Percentiles rank a stretch among this genome's conserved stretches.
Evolutionary conservation across 2,888 invertebrate species (phyloP).

Genomic region (Tridacna gigas): DNA sequence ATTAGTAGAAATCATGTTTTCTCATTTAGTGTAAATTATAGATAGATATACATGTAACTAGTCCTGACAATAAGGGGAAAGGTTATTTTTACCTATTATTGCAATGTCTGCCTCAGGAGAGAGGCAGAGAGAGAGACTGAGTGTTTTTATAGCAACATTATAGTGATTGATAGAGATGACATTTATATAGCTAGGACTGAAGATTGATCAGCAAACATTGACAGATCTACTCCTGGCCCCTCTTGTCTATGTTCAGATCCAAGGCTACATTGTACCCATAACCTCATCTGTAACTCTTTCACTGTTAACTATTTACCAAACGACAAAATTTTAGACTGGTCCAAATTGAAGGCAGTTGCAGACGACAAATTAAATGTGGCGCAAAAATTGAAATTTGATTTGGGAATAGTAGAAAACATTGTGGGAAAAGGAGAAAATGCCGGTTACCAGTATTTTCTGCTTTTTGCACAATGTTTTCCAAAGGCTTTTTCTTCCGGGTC

Average conservation of each 20-base stretch:
- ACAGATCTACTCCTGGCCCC: slow-evolving; percentile 29
- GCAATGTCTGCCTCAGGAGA: too few relatives aligned
- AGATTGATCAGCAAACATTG: slow-evolving; percentile 56
- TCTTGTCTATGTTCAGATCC: slow-evolving; percentile 9
- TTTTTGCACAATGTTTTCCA: background rate
- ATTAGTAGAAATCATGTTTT: too few relatives aligned
- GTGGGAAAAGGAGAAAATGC: background rate
- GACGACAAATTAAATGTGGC: too few relatives aligned
- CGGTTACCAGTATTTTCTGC: background rate
- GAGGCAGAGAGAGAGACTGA: background rate
- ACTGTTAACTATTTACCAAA: background rate
- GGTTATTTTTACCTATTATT: too few relatives aligned
- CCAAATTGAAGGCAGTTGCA: background rate
- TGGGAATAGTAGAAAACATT: background rate
- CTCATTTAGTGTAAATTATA: too few relatives aligned
- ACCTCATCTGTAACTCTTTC: too few relatives aligned
- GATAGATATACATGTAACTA: too few relatives aligned
- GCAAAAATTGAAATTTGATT: too few relatives aligned
- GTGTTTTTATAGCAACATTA: slow-evolving; percentile 20
- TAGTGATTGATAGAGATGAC: slow-evolving; percentile 50
- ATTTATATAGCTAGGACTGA: slow-evolving; percentile 43
- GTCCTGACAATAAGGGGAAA: too few relatives aligned
- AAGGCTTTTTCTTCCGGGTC: too few relatives aligned
- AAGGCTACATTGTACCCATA: background rate
- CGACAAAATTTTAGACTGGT: background rate